Base-by-base conservation (phyloP, 2,888 invertebrate species). In the Dastarcus helophoroides region DNA sequence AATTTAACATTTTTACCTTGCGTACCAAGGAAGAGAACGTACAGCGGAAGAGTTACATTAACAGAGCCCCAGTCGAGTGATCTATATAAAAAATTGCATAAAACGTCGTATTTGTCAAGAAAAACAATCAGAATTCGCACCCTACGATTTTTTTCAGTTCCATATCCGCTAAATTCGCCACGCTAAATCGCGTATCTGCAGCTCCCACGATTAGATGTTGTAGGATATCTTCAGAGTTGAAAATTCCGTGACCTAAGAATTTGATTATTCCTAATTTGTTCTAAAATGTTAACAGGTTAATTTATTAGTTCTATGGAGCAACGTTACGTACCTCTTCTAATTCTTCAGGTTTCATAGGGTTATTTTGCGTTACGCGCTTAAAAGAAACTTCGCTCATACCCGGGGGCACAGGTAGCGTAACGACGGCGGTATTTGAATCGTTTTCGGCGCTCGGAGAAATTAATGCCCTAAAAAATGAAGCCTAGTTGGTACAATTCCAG, bases 171-270 rank as follows among this genome's bases (percentile, higher is more conserved):
- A 80, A 71, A 53, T 88, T 86, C 30, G 88, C 88, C 24, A 93
- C 85, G 59, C 79, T 83, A 56, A 82, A 90, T 39, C 91, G 68
- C 0, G 89, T 85, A 53, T 93, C 93, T 0, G 91, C 79, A 0
- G 88, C 82, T 2, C 85, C 90, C 4, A 93, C 76, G 5, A 91
- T 76, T 35, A 89, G 65, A 31, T 84, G 79, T 38, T 81, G 62
- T 12, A 88, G 67, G 14, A 82, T 72, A 35, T 85, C 83, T 13
- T 73, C 69, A 47, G 79, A 77, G 14, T 72, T 68, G 47, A 89
- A 81, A 22, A 86, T 70, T 27, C 85, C 85, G 41, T 77, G 73
- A 26, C 78, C 73, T 31, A 93, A 67, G 49, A 93, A 85, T 50
- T 82, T 83, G 2, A 91, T 77, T 46, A 84, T 74, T 15, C 81